These are phyloP conservation scores for Endomychus coccineus DNA, from an alignment of 2,888 invertebrate genomes.

Conservation along the genomic window DNA sequence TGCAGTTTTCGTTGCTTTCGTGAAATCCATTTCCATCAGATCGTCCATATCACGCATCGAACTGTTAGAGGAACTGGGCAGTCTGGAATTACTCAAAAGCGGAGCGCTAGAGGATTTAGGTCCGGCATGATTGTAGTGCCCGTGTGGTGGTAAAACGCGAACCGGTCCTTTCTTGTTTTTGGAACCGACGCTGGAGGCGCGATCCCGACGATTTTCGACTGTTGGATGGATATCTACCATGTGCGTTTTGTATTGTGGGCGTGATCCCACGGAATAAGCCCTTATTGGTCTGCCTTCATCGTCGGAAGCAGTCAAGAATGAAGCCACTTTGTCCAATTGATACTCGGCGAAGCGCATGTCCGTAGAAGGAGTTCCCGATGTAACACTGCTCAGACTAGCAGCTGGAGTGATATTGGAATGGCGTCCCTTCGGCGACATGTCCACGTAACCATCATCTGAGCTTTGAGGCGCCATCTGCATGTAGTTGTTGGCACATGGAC, in stretches of 20 bases:
- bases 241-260: constrained; percentile 49
- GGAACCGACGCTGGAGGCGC: constrained; percentile 74
- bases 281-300: constrained; percentile 61
- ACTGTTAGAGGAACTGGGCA: constrained; percentile 41
- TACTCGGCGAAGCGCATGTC: constrained; percentile 70
- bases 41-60: constrained; percentile 63
- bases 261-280: constrained; percentile 80
- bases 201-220: constrained; percentile 49
- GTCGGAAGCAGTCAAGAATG: constrained; percentile 59
- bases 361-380: constrained; percentile 75
- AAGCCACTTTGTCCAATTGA: constrained; percentile 72
- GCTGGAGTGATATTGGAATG: constrained; percentile 50
- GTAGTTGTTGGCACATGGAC: constrained; percentile 38
- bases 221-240: constrained; percentile 45
- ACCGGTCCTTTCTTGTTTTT: constrained; percentile 48
- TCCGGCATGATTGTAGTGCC: constrained; percentile 30
- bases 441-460: constrained; percentile 48
- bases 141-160: constrained; percentile 33
- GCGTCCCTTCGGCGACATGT: constrained; percentile 46
- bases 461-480: constrained; percentile 63
- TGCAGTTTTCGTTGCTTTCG: constrained; percentile 36
- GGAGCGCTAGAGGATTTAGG: constrained; percentile 65
- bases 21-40: constrained; percentile 76
- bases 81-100: constrained; percentile 50
- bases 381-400: constrained; percentile 66